Conservation (phyloP, 2,888 invertebrate genomes). For the Epirrhoe tristata region DNA sequence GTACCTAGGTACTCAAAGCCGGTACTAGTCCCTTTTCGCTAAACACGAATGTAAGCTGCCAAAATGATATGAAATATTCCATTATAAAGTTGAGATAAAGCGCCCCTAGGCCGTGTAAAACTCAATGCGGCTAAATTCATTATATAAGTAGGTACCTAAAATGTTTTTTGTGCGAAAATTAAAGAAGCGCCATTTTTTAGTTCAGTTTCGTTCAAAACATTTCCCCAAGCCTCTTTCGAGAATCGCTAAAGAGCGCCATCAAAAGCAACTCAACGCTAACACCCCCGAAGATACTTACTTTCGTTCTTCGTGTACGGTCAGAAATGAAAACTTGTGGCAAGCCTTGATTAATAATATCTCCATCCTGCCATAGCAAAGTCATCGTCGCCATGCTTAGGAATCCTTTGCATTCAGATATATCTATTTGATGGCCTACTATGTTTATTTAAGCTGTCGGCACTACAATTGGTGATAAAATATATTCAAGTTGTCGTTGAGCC, state of each 20-base stretch:
- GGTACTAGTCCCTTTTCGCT: neutral
- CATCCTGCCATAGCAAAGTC: no score
- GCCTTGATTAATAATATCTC: no score
- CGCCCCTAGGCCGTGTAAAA: neutral
- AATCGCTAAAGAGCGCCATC: slow-evolving; percentile 13
- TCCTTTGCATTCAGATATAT: no score
- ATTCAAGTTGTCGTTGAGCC: neutral
- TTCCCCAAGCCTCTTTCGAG: slow-evolving; percentile 1
- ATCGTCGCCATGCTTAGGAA: no score
- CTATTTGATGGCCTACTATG: no score
- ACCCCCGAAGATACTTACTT: slow-evolving; percentile 10
- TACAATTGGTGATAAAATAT: no score
- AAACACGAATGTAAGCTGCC: neutral
- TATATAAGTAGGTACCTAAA: neutral
- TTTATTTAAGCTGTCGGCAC: no score
- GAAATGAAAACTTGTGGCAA: neutral
- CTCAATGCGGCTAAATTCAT: neutral
- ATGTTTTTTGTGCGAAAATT: neutral
- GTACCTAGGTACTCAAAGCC: no score
- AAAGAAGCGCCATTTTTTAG: neutral
- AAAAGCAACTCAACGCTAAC: slow-evolving; percentile 19
- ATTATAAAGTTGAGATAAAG: neutral
- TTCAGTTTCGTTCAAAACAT: neutral
- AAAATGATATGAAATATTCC: neutral
- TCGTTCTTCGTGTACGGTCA: neutral